Conservation (phyloP, 2,113 vertebrate genomes). For the Scophthalmus maximus region DNA sequence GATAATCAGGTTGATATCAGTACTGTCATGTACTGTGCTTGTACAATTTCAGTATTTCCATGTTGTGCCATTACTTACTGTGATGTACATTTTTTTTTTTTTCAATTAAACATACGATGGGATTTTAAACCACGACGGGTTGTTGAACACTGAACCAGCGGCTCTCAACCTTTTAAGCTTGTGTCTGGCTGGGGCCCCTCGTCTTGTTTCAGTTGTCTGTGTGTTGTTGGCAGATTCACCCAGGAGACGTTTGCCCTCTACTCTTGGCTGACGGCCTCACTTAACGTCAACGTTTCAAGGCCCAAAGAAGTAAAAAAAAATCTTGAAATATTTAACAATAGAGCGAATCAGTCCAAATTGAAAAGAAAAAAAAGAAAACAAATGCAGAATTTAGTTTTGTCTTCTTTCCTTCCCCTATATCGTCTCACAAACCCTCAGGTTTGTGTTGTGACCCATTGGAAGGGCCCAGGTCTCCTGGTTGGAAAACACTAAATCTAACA, state of each 20-base stretch:
- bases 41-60: no score
- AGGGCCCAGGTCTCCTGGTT: no score
- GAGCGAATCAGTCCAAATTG: no score
- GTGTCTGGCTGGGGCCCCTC: background rate
- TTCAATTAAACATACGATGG: background rate
- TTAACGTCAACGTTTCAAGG: background rate
- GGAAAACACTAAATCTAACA: background rate
- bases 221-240: background rate
- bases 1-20: background rate
- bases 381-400: no score
- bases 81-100: background rate
- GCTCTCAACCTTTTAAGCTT: background rate
- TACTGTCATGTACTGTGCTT: no score
- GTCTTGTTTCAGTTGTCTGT: background rate
- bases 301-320: background rate
- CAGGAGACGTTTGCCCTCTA: background rate
- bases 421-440: background rate
- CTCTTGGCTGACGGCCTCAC: no score
- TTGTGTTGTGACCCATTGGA: background rate
- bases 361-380: no score
- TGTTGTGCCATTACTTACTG: no score
- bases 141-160: background rate
- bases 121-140: background rate
- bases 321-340: background rate
- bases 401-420: background rate